phyloP scores from a whole-genome alignment of 2,113 vertebrate species.

The Montifringilla adamsi region DNA sequence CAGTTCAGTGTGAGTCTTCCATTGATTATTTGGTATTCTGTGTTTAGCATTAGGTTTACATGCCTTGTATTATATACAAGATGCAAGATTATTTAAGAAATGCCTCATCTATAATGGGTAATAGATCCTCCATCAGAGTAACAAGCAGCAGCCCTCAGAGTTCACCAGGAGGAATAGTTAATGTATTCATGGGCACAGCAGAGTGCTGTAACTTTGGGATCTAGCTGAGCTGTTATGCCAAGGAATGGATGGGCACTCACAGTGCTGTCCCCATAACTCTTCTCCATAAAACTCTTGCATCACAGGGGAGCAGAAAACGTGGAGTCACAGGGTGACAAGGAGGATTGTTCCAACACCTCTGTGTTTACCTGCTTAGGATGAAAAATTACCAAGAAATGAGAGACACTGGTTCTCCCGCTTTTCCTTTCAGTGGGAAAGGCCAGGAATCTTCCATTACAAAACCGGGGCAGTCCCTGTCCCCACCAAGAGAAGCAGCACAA shows the following conservation, averaged over 20 bases:
- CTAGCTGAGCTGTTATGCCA: background rate
- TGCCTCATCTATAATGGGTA: slow-evolving; percentile 9
- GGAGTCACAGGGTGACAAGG: background rate
- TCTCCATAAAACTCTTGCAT: background rate
- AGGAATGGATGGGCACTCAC: background rate
- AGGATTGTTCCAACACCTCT: background rate
- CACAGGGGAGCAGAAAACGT: background rate
- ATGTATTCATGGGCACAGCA: background rate
- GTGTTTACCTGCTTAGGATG: background rate
- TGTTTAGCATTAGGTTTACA: slow-evolving; percentile 30
- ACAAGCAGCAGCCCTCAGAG: background rate
- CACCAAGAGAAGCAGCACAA: background rate
- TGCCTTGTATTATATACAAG: background rate
- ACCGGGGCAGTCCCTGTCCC: background rate
- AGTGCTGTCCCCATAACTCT: background rate
- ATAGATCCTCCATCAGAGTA: slow-evolving; percentile 14
- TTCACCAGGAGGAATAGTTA: background rate
- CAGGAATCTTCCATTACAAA: background rate
- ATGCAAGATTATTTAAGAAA: slow-evolving; percentile 33
- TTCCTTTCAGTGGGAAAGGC: background rate
- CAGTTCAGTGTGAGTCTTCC: slow-evolving; percentile 23
- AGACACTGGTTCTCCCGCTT: background rate
- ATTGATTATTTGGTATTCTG: slow-evolving; percentile 53
- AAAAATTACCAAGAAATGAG: background rate
- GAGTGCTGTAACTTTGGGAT: background rate